Percentiles rank a stretch among this genome's conserved stretches.
These are phyloP conservation scores for Grammomys dolichurus DNA, from an alignment of 2,113 vertebrate genomes.

Conservation along the genomic window DNA sequence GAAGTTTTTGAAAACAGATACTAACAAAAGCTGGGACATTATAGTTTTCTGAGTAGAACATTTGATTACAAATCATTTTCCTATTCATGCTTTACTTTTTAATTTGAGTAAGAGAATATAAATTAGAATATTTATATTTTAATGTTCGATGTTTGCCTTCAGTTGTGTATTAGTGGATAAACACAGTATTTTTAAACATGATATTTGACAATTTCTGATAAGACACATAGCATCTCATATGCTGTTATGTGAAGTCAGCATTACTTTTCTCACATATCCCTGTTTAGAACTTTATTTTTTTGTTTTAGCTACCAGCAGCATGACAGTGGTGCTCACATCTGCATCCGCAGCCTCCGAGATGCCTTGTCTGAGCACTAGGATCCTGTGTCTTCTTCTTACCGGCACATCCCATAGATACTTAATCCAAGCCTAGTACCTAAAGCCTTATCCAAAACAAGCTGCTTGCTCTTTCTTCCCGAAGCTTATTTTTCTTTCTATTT, in stretches of 20 bases:
- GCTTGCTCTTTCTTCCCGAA: background rate
- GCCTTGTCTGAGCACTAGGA: background rate
- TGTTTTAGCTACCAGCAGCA: background rate
- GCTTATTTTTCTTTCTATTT: background rate
- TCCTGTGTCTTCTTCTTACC: background rate
- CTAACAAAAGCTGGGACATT: background rate
- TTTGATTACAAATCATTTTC: slow-evolving; percentile 41
- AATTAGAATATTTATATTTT: background rate
- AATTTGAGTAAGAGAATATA: background rate
- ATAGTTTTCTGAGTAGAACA: slow-evolving; percentile 47
- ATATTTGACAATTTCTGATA: slow-evolving; percentile 25
- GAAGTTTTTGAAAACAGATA: background rate
- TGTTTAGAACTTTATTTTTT: background rate
- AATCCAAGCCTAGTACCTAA: background rate
- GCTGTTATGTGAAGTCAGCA: background rate
- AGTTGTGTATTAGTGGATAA: background rate
- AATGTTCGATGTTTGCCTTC: background rate
- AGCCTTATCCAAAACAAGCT: background rate
- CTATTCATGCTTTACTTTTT: background rate
- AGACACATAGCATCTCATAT: background rate
- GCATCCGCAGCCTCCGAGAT: background rate
- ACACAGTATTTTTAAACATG: slow-evolving; percentile 7
- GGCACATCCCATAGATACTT: background rate
- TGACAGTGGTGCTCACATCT: background rate
- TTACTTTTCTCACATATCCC: background rate